Evolutionary conservation across 1,140 invertebrate genomes (phyloP), one percentile per base, ranked within the genome.

Genomic region (Halesus radiatus): DNA sequence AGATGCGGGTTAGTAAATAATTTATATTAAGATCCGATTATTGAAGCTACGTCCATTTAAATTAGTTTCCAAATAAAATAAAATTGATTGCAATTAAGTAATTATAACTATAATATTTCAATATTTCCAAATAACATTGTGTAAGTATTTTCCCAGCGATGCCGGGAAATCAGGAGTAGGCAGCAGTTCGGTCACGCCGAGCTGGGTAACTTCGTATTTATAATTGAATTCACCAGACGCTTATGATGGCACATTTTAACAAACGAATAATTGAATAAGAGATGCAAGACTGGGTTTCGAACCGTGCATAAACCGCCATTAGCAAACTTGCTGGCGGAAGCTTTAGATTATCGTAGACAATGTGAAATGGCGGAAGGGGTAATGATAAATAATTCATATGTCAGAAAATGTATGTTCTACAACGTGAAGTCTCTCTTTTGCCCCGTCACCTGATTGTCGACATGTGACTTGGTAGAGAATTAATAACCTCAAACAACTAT

Each of bases 211-310:
- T 13, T 13, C 18, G 56, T 15, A 18, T 13, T 20, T 60, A 20
- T 60, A 60, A 60, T 60, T 60, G 56, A 60, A 60, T 60, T 20
- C 56, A 7, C 56, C 15, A 60, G 56, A 60, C 20, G 56, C 56
- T 60, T 60, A 18, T 60, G 56, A 20, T 13, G 18, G 56, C 56
- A 60, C 5, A 60, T 22, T 45, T 60, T 60, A 60, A 60, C 20
- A 60, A 60, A 60, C 56, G 56, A 60, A 60, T 60, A 60, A 60
- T 60, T 18, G 20, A 60, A 60, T 45, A 60, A 60, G 56, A 60
- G 16, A n/a, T 60, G 56, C n/a, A 3, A 60, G 56, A 23, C 56
- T 60, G 56, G 18, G 56, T 60, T 60, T 13, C 20, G 20, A 20
- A 20, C 56, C 8, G 56, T 15, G 10, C 56, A 8, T 7, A 60